Evolutionary conservation across 2,113 vertebrate genomes (phyloP), one percentile per base, ranked within the genome.

Genomic region (Pluvialis apricaria): DNA sequence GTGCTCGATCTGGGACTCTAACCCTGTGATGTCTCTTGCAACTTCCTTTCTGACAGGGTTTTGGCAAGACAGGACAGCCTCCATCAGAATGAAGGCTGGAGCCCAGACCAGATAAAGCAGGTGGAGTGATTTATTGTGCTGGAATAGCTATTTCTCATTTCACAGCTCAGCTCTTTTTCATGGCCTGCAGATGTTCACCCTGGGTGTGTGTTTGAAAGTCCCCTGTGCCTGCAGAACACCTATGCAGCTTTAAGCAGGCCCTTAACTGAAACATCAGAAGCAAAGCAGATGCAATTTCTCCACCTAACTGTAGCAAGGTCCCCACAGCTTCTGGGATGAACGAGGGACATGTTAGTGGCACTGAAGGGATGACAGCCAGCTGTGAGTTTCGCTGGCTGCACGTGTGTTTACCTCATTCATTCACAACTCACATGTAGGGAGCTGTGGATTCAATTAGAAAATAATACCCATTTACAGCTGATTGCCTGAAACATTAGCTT

Each of bases 401-500:
- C 92, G 75, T 95, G 91, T 95, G 86, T 97, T 97, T 96, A 95
- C 94, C 38, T 82, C 78, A 73, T 88, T 89, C 92, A 94, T 94
- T 91, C 94, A 80, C 87, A 95, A 86, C 91, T 96, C 96, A 96
- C 91, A 87, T 97, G 96, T 91, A 94, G 45, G 82, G 95, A 97
- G 92, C 58, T 73, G 91, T 94, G 94, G 89, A 81, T 92, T 60
- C 95, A 97, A 97, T 95, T 95, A 96, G 91, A 85, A 95, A 91
- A 96, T 97, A 96, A 96, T 94, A 96, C 58, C 83, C 66, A 61
- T 92, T 96, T 88, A 89, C 95, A 94, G 70, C 60, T 96, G 89
- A 97, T 95, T 97, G 96, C 92, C 92, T 96, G 91, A 96, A 96
- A 92, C 95, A 95, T 94, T 91, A 94, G 89, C 89, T 95, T 89